A percentile compares a stretch with the other conserved stretches of the same genome.
Conservation (phyloP, 2,888 invertebrate genomes). For the Morpho helenor region DNA sequence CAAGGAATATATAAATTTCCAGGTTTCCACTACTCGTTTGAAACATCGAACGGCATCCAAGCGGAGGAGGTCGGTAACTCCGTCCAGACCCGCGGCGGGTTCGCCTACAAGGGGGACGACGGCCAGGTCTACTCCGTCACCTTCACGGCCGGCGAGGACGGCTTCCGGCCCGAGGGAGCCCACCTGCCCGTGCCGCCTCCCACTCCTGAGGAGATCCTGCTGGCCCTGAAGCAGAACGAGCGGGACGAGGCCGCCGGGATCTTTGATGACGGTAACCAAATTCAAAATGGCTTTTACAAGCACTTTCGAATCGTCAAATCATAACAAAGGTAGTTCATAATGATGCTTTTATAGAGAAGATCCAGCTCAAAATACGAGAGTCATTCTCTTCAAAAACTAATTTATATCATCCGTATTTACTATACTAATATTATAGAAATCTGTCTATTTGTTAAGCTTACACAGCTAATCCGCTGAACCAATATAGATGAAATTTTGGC, state of each 20-base stretch:
- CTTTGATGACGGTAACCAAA: slow-evolving; percentile 66
- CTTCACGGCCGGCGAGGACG: slow-evolving; percentile 78
- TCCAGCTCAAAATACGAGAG: no score
- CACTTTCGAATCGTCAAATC: not conserved
- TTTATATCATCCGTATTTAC: no score
- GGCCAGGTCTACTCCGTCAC: slow-evolving; percentile 73
- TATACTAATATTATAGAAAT: no score
- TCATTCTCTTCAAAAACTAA: no score
- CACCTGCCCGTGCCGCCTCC: slow-evolving; percentile 80
- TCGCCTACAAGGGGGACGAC: slow-evolving; percentile 79
- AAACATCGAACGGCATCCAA: slow-evolving; percentile 64
- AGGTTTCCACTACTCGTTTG: slow-evolving; percentile 62
- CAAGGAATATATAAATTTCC: slow-evolving; percentile 1
- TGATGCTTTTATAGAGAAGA: no score
- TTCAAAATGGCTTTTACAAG: not conserved
- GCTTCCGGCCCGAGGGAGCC: slow-evolving; percentile 74
- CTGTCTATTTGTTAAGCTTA: no score
- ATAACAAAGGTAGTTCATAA: not conserved
- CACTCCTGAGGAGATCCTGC: slow-evolving; percentile 75
- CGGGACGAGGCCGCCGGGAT: slow-evolving; percentile 76
- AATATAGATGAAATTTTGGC: no score
- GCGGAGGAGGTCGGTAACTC: slow-evolving; percentile 57
- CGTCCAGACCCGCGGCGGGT: slow-evolving; percentile 65
- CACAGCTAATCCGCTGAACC: no score
- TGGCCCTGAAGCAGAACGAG: slow-evolving; percentile 69